These are phyloP conservation scores for Drosophila macrospina DNA, from an alignment of 2,888 invertebrate genomes.

Conservation along the genomic window DNA sequence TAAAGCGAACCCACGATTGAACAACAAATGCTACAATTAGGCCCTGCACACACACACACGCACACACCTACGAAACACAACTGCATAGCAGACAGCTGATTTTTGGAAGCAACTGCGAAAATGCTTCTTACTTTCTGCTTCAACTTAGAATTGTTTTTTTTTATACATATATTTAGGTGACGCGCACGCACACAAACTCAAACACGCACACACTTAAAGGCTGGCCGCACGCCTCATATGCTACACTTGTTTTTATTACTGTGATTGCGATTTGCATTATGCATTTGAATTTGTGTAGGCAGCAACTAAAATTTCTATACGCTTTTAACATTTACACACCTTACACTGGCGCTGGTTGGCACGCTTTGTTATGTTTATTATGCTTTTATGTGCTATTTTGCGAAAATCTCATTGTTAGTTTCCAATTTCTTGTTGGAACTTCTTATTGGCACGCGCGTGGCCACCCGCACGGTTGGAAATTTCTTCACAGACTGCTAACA, in stretches of 20 bases:
- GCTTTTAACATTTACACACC: slow-evolving; percentile 43
- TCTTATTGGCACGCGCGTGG: slow-evolving; percentile 60
- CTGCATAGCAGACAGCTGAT: slow-evolving; percentile 60
- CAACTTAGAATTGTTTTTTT: slow-evolving; percentile 59
- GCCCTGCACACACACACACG: slow-evolving; percentile 17
- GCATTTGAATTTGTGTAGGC: slow-evolving; percentile 26
- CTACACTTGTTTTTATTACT: slow-evolving; percentile 70
- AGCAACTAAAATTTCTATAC: slow-evolving; percentile 11
- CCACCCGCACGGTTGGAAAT: slow-evolving; percentile 59
- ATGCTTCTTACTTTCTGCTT: slow-evolving; percentile 47
- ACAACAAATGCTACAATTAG: slow-evolving; percentile 27
- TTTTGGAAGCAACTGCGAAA: slow-evolving; percentile 64
- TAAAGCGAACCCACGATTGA: slow-evolving; percentile 25
- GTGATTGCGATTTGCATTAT: slow-evolving; percentile 45
- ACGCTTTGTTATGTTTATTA: slow-evolving; percentile 44
- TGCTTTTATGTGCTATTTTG: slow-evolving; percentile 54
- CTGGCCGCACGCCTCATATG: slow-evolving; percentile 54
- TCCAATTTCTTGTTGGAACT: slow-evolving; percentile 57
- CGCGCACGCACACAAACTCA: slow-evolving; percentile 43
- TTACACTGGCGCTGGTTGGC: slow-evolving; percentile 50
- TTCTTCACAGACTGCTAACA: slow-evolving; percentile 52
- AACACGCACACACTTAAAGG: slow-evolving; percentile 28
- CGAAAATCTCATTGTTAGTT: slow-evolving; percentile 66
- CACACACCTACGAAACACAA: neutral
- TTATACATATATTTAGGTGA: slow-evolving; percentile 72